Percentiles rank a stretch among this genome's conserved stretches.
Conservation (phyloP, 2,113 vertebrate species). For the Archocentrus centrarchus region DNA sequence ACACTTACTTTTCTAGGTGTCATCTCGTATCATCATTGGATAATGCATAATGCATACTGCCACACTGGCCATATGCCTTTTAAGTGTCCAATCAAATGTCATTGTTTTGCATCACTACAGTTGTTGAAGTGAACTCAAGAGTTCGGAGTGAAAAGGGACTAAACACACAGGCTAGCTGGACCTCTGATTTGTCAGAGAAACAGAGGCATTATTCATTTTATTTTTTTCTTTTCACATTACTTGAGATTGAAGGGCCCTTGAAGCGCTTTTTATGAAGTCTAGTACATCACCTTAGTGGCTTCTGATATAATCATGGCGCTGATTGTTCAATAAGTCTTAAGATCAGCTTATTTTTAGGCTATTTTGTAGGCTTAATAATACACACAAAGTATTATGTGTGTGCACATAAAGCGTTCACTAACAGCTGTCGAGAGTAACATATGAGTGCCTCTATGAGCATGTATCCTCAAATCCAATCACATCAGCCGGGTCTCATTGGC, state of each 20-base stretch:
- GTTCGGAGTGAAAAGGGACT: no score
- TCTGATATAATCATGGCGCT: constrained; percentile 42
- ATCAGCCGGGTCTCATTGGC: constrained; percentile 38
- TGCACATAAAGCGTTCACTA: constrained; percentile 18
- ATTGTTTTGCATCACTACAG: background rate
- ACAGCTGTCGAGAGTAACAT: constrained; percentile 23
- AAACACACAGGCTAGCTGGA: background rate
- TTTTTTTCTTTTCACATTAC: background rate
- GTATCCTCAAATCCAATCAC: constrained; percentile 44
- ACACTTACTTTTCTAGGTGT: no score
- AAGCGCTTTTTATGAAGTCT: constrained; percentile 6
- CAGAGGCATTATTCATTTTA: background rate
- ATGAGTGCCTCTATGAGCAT: constrained; percentile 1
- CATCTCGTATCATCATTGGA: no score
- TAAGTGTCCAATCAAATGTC: background rate
- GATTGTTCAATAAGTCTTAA: constrained; percentile 21
- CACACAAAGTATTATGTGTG: background rate
- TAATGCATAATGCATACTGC: no score
- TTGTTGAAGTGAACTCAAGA: background rate
- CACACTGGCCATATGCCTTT: no score
- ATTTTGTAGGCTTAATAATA: constrained; percentile 5
- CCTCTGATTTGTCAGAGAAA: background rate
- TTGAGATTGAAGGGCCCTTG: constrained; percentile 1
- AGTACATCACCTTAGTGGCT: constrained; percentile 15
- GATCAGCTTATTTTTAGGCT: constrained; percentile 8